Evolutionary conservation across 2,888 invertebrate genomes (phyloP).

Genomic region (Papilio elwesi): DNA sequence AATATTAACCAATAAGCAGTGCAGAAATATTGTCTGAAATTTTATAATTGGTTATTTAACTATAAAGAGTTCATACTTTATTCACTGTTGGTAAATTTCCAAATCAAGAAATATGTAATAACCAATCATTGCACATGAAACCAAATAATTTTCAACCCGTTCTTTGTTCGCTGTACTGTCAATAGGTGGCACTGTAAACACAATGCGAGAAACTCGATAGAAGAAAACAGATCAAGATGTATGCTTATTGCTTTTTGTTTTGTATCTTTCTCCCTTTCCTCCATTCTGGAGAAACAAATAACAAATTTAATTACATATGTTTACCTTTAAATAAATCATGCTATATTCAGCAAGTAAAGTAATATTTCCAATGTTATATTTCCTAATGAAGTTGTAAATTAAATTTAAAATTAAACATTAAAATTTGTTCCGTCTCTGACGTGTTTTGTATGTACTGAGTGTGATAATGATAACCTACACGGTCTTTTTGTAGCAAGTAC

Average conservation of each 20-base stretch:
- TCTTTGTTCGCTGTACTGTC: constrained; percentile 23
- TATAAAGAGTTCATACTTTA: not conserved
- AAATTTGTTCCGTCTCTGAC: constrained; percentile 56
- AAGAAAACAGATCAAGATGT: constrained; percentile 47
- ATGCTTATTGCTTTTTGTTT: constrained; percentile 61
- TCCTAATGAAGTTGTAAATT: constrained; percentile 9
- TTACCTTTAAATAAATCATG: constrained; percentile 35
- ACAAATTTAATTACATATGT: constrained; percentile 43
- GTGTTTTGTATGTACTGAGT: constrained; percentile 61
- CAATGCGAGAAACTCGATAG: constrained; percentile 71
- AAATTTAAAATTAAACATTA: constrained; percentile 56
- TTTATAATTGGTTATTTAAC: constrained; percentile 39
- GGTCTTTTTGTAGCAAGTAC: constrained; percentile 76
- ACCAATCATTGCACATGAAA: constrained; percentile 33
- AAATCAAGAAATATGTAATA: not conserved
- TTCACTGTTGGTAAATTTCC: not conserved
- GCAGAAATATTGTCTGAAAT: constrained; percentile 2
- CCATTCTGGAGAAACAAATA: constrained; percentile 48
- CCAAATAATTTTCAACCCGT: constrained; percentile 35
- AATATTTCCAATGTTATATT: not conserved
- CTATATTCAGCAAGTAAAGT: constrained; percentile 21
- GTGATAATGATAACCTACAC: constrained; percentile 82
- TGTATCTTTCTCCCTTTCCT: constrained; percentile 68
- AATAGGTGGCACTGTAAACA: constrained; percentile 69
- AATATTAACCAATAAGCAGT: constrained; percentile 43